These are phyloP conservation scores for Leptinotarsa rubiginosa DNA, from an alignment of 2,888 invertebrate species.

Conservation along the genomic window DNA sequence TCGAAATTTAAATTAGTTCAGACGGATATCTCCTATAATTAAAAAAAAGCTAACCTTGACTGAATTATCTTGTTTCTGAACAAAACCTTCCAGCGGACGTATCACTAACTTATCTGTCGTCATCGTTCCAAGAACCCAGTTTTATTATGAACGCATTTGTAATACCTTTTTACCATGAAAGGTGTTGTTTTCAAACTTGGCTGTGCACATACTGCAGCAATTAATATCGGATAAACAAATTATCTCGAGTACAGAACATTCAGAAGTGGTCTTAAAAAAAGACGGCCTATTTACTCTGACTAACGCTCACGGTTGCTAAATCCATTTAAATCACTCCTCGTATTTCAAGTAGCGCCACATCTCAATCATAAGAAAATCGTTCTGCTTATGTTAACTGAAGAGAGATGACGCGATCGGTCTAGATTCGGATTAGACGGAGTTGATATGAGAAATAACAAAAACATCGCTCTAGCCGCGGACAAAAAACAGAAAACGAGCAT, in stretches of 20 bases:
- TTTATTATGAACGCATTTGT: conserved; percentile 17
- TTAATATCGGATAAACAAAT: conserved; percentile 51
- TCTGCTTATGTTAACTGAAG: conserved; percentile 20
- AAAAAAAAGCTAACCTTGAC: conserved; percentile 15
- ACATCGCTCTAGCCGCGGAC: conserved; percentile 28
- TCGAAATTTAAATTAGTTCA: neutral
- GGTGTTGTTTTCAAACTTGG: conserved; percentile 32
- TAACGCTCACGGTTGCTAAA: conserved; percentile 43
- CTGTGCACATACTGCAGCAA: conserved; percentile 40
- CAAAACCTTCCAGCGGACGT: conserved; percentile 19
- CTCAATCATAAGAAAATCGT: conserved; percentile 22
- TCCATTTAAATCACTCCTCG: conserved; percentile 44
- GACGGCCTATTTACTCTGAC: conserved; percentile 40
- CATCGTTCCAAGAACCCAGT: conserved; percentile 18
- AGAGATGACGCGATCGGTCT: conserved; percentile 20
- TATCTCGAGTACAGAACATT: conserved; percentile 27
- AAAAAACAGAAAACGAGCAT: conserved; percentile 48
- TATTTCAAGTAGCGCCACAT: conserved; percentile 32
- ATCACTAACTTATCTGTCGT: conserved; percentile 10
- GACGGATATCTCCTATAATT: neutral
- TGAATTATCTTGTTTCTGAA: conserved; percentile 22
- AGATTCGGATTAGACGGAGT: conserved; percentile 2
- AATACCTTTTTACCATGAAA: conserved; percentile 40
- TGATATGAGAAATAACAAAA: conserved; percentile 17
- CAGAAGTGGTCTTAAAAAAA: conserved; percentile 43